Base-by-base conservation (phyloP, 2,888 invertebrate genomes). In the Caenorhabditis auriculariae region DNA sequence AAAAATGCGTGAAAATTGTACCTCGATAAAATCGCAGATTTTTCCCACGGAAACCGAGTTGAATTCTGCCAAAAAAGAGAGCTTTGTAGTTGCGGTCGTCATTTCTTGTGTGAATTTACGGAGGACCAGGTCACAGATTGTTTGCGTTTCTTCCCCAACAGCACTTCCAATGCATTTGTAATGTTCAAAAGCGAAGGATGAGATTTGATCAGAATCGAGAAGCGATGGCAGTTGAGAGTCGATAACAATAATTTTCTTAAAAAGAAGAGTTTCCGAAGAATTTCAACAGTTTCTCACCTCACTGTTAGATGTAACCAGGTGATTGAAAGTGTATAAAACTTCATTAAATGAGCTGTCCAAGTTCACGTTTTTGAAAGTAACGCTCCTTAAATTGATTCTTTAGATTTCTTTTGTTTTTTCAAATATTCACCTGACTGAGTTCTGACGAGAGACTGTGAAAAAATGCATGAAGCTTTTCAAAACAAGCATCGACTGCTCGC, bases 1-100 rank as follows among this genome's bases (percentile, higher is more conserved):
- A n/a, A n/a, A n/a, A n/a, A n/a, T n/a, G n/a, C n/a, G n/a, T n/a
- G n/a, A n/a, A n/a, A n/a, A n/a, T n/a, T n/a, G n/a, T n/a, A 66
- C 66, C 66, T 66, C 66, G 43, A 62, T 53, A 27, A 66, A 66
- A 48, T 66, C 54, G 26, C 62, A 60, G 4, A 45, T 60, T 2
- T 43, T 41, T 32, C 53, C 54, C 4, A 62, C 62, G 15, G 32
- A 26, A 15, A 66, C 54, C 1, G 57, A 51, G 24, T 57, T 54
- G 52, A 66, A 48, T 42, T 66, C 66, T 4, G 60, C 60, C 6
- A 62, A 37, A 41, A 62, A 66, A 9, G 52, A 51, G 4, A 54
- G 50, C 17, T 54, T 57, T 28, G 47, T 57, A 3, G 53, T 46
- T 4, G 61, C 50, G 9, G 6, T 12, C 32, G 37, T 50, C 66